Conservation (phyloP, 2,888 invertebrate species). For the Pachydiplax longipennis region DNA sequence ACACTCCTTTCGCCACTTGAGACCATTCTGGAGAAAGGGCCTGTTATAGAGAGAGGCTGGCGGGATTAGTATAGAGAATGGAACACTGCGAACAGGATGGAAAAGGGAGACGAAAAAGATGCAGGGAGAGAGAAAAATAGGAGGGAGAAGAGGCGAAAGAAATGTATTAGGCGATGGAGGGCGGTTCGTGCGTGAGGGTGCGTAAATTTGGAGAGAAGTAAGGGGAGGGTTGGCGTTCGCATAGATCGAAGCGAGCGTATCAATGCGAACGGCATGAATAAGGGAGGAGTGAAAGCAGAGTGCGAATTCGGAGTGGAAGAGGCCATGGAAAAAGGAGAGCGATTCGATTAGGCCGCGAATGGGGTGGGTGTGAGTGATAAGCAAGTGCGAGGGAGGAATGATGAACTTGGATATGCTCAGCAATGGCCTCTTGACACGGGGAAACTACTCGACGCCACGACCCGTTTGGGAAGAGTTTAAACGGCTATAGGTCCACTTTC, state of each 20-base stretch:
- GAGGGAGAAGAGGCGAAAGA: background rate
- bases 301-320: constrained; percentile 5
- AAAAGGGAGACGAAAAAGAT: background rate
- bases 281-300: background rate
- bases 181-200: constrained; percentile 25
- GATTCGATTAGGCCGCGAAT: background rate
- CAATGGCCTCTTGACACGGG: background rate
- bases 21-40: no score
- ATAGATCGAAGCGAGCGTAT: background rate
- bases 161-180: background rate
- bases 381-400: background rate
- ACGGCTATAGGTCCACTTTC: background rate
- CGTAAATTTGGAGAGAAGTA: constrained; percentile 2
- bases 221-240: background rate
- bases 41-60: no score
- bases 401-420: constrained; percentile 15
- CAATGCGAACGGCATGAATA: constrained; percentile 30
- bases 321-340: background rate
- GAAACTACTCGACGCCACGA: background rate
- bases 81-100: background rate
- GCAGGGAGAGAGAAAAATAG: background rate
- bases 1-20: no score
- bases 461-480: background rate
- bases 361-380: background rate
- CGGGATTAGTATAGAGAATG: background rate